Conservation (phyloP, 2,113 vertebrate species). For the Carassius gibelio region DNA sequence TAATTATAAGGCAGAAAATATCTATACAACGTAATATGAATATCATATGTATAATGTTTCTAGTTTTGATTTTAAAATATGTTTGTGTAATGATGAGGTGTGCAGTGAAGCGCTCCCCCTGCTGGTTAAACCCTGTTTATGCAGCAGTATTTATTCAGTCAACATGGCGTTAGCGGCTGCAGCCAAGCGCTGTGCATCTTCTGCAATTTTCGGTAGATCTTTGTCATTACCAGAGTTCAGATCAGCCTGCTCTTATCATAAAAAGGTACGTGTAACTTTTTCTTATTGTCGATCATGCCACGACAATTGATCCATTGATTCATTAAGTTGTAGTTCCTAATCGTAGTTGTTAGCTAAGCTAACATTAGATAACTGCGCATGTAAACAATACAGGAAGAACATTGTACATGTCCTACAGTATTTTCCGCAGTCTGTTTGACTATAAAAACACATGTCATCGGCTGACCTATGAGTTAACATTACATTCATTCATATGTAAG, state of each 20-base stretch:
- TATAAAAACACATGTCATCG: background rate
- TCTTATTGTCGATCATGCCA: accelerated
- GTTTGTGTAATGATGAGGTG: too few species aligned
- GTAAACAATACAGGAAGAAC: constrained; percentile 16
- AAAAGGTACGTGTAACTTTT: constrained; percentile 66
- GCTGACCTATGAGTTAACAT: background rate
- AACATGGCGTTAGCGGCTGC: constrained; percentile 67
- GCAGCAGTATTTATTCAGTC: background rate
- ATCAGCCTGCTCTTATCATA: constrained; percentile 67
- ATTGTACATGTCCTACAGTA: background rate
- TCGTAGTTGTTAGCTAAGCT: background rate
- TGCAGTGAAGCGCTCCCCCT: background rate
- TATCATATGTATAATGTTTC: background rate
- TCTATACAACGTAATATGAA: background rate
- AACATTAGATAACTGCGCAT: background rate
- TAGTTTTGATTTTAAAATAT: too few species aligned
- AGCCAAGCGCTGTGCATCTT: constrained; percentile 59
- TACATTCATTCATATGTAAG: background rate
- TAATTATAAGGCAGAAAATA: background rate
- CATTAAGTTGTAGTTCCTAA: background rate
- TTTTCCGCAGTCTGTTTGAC: background rate
- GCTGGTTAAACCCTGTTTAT: background rate
- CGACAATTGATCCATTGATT: too few species aligned
- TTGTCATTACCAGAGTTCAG: constrained; percentile 55
- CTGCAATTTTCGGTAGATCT: constrained; percentile 55